Evolutionary conservation across 2,888 invertebrate species (phyloP), one percentile per base, ranked within the genome.

Genomic region (Ctena decussata): DNA sequence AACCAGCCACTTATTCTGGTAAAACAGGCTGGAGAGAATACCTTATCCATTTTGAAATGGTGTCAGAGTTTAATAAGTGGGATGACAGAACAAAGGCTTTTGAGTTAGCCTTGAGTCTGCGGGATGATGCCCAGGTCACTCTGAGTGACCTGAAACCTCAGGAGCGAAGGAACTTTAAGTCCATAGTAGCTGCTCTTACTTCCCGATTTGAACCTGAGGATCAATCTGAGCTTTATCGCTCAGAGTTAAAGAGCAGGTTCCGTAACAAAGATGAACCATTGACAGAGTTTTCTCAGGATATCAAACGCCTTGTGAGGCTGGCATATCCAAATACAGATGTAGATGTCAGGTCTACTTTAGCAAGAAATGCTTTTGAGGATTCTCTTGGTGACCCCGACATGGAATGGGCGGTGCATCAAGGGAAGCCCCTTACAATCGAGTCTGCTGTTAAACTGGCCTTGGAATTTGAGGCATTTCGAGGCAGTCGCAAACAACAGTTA

Each of bases 391-490:
- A 77, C 49, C 27, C 32, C 41, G 77, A 77, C 15, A 77, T 77
- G 46, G 77, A 77, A 53, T 69, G 77, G 77, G 41, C 60, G 21
- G 65, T 76, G 41, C 65, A 69, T 69, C 77, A 77, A 46, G 77
- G 41, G 44, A 77, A 77, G n/a, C 41, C 60, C n/a, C 65, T 41
- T 18, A 41, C 30, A 24, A 49, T 77, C 2, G 65, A 69, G 35
- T 11, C 49, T 0, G 39, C 35, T 11, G 53, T 49, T 11, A 49
- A 75, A n/a, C 37, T 75, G n/a, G 75, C 75, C 15, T 57, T 57
- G 24, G 57, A 75, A 27, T 75, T 49, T 30, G 53, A 53, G 39
- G 49, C 57, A 1, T 75, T 57, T 15, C 53, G 18, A 57, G 41
- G 57, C 15, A 37, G 53, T 15, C 39, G 49, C 18, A 24, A 46